Evolutionary conservation across 2,113 vertebrate genomes (phyloP), one percentile per base, ranked within the genome.

Genomic region (Pseudorasbora parva): DNA sequence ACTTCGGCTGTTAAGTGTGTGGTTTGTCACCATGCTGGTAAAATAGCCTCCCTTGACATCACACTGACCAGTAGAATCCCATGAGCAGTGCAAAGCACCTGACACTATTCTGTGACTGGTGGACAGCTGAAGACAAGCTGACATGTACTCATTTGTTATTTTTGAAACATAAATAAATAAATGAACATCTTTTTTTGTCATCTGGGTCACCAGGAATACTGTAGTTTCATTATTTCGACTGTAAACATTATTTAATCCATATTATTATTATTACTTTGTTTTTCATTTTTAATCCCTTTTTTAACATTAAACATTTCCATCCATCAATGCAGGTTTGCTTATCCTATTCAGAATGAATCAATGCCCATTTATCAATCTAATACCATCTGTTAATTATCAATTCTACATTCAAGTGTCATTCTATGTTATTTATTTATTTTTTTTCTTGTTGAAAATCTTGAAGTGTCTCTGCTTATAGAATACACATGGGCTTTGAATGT

Each of bases 11-110:
- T 68, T 81, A 71, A 81, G 47, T 81, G 79, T 56, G 49, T 81
- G 79, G 62, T 69, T 79, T 81, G 60, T 81, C 60, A 56, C 64
- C 64, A 56, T 41, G 79, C 47, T 37, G 45, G 30, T 37, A 37
- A 71, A 80, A 81, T 10, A 69, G 47, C 3, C 77, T 68, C 64
- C 62, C 79, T 19, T 51, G 62, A 23, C 79, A 81, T 54, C 62
- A 51, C 60, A 69, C 62, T 56, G 47, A 81, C 64, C 21, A 8
- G 27, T 56, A 71, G 64, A 27, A 23, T 54, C 27, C 17, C 7
- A 23, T 23, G 62, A 81, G 47, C 25, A n/a, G 9, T 45, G 59
- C 37, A 30, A 66, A 17, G 8, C 21, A 21, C 57, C 75, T 23
- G 30, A 37, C 19, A 79, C 8, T 45, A 43, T 11, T 25, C n/a